phyloP scores from a whole-genome alignment of 2,888 invertebrate genomes.

The Drosophila pseudotalamancana region DNA sequence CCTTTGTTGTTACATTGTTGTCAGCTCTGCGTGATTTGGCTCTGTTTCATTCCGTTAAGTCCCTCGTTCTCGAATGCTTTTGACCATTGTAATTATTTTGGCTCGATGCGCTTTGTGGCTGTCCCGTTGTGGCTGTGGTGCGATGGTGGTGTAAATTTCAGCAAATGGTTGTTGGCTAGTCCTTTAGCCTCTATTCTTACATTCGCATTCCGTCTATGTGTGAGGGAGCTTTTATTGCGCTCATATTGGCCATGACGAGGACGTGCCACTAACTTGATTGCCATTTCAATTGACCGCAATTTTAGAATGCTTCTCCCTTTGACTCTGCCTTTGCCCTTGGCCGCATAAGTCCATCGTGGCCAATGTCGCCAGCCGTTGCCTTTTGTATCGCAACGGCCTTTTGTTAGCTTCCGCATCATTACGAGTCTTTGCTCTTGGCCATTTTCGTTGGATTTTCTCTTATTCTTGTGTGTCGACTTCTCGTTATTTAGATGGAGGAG shows the following conservation, averaged over 20 bases:
- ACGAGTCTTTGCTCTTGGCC: constrained; percentile 65
- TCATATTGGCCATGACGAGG: constrained; percentile 63
- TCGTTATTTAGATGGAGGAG: constrained; percentile 45
- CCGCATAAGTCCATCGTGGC: constrained; percentile 5
- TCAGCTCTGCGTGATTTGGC: constrained; percentile 43
- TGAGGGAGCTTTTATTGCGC: constrained; percentile 47
- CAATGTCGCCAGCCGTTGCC: constrained; percentile 38
- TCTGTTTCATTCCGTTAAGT: constrained; percentile 49
- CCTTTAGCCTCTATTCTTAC: constrained; percentile 2
- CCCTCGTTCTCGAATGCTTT: constrained; percentile 28
- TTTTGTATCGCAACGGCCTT: constrained; percentile 63
- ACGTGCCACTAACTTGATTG: constrained; percentile 78
- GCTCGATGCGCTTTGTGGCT: constrained; percentile 47
- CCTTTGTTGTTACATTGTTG: constrained; percentile 28
- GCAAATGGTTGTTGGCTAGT: constrained; percentile 42
- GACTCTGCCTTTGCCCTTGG: constrained; percentile 22
- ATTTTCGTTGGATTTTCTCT: constrained; percentile 34
- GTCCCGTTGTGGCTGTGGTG: constrained; percentile 26
- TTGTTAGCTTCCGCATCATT: constrained; percentile 78
- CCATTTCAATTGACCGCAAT: constrained; percentile 79
- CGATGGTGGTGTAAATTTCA: constrained; percentile 47
- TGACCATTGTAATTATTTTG: constrained; percentile 59
- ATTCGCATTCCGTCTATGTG: constrained; percentile 16
- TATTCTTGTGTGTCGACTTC: constrained; percentile 12
- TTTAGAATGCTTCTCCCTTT: constrained; percentile 63